A percentile compares a stretch with the other conserved stretches of the same genome.
phyloP scores from a whole-genome alignment of 2,113 vertebrate species.

The Cyrtonyx montezumae region DNA sequence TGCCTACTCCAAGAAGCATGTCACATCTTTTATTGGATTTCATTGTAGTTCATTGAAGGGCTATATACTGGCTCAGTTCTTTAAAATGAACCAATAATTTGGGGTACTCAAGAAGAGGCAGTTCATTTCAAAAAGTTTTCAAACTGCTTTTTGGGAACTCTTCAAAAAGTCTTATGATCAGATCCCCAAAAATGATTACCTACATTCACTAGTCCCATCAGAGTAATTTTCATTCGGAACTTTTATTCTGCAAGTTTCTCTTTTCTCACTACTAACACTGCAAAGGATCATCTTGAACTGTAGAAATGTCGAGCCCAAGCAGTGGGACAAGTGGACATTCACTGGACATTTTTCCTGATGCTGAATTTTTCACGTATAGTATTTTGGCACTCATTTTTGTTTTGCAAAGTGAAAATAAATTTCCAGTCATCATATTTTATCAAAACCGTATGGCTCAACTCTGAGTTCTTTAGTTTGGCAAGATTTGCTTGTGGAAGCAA shows the following conservation, averaged over 20 bases:
- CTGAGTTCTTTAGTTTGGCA: slow-evolving; percentile 49
- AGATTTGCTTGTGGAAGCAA: slow-evolving; percentile 19
- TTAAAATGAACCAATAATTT: neutral
- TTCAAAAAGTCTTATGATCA: neutral
- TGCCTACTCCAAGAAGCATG: neutral
- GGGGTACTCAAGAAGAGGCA: neutral
- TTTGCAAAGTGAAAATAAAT: slow-evolving; percentile 35
- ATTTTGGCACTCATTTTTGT: slow-evolving; percentile 15
- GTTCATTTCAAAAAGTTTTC: neutral
- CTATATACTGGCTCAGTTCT: neutral
- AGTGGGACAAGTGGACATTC: neutral
- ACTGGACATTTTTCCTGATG: neutral
- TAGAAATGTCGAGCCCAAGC: neutral
- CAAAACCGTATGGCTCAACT: slow-evolving; percentile 63
- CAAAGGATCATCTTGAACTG: neutral
- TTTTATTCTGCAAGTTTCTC: neutral
- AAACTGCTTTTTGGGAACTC: neutral
- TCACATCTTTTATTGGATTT: neutral
- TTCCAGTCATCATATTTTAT: slow-evolving; percentile 53
- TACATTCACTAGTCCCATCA: neutral
- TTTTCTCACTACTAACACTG: neutral
- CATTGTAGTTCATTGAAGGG: neutral
- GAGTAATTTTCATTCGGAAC: neutral
- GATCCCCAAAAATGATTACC: neutral
- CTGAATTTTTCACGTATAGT: slow-evolving; percentile 8